Conservation (phyloP, 2,888 invertebrate genomes). For the Deilephila elpenor region DNA sequence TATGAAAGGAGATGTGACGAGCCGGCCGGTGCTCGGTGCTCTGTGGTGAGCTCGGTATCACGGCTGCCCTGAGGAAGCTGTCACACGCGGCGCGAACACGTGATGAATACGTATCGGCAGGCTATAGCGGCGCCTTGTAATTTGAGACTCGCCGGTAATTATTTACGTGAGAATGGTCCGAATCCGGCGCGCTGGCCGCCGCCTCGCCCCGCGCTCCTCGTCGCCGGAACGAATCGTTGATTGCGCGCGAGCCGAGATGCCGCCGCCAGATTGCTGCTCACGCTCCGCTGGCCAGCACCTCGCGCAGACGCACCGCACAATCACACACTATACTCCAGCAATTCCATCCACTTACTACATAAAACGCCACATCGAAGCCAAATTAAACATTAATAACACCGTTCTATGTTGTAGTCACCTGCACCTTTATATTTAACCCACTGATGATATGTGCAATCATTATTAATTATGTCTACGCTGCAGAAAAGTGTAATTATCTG, state of each 20-base stretch:
- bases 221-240: slow-evolving; percentile 80
- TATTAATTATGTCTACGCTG: not conserved
- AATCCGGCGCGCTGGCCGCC: slow-evolving; percentile 50
- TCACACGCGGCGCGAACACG: slow-evolving; percentile 80
- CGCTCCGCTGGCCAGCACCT: slow-evolving; percentile 52
- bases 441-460: not conserved
- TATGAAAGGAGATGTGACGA: slow-evolving; percentile 22
- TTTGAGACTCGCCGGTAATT: slow-evolving; percentile 82
- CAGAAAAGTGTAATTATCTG: not conserved
- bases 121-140: slow-evolving; percentile 81
- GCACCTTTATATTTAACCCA: not conserved
- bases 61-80: slow-evolving; percentile 77
- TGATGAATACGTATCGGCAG: slow-evolving; percentile 82
- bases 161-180: slow-evolving; percentile 82
- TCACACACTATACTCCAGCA: slow-evolving; percentile 27
- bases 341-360: slow-evolving; percentile 19
- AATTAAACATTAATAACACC: slow-evolving; percentile 33
- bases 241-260: slow-evolving; percentile 76
- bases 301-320: slow-evolving; percentile 37
- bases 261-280: slow-evolving; percentile 74
- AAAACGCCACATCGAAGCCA: slow-evolving; percentile 12
- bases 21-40: slow-evolving; percentile 23
- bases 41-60: slow-evolving; percentile 33
- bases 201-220: slow-evolving; percentile 42
- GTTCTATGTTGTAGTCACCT: slow-evolving; percentile 38